A percentile compares a stretch with the other conserved stretches of the same genome.
Evolutionary conservation across 2,888 invertebrate species (phyloP).

Genomic region (Onchidella celtica): DNA sequence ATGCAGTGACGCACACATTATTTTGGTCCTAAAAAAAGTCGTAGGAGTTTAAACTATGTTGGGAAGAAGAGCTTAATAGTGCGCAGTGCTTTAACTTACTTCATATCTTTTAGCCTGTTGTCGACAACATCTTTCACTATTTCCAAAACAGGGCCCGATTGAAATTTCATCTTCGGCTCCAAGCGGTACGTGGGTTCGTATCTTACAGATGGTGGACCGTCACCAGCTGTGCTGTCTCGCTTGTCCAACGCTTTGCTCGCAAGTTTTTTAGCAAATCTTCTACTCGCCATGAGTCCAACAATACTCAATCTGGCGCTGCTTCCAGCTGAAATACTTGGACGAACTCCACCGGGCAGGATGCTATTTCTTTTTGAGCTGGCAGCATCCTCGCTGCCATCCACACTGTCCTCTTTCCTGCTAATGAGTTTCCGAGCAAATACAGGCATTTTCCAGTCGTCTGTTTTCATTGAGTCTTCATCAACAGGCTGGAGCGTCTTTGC

Average conservation of each 20-base stretch:
- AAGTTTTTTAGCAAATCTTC: constrained; percentile 28
- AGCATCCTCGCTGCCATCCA: neutral
- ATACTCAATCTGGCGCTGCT: neutral
- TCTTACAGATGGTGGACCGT: neutral
- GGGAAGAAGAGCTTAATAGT: no score
- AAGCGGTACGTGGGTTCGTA: constrained; percentile 28
- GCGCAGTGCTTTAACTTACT: constrained; percentile 21
- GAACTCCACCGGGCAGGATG: neutral
- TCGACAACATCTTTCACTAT: constrained; percentile 35
- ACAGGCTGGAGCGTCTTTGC: neutral
- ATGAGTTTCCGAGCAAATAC: neutral
- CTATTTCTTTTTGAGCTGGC: constrained; percentile 13
- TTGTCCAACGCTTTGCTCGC: constrained; percentile 20
- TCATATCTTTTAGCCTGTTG: constrained; percentile 33
- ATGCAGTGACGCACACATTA: no score
- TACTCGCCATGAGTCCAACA: constrained; percentile 27
- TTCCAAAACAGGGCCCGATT: neutral
- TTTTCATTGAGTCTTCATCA: no score
- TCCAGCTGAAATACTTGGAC: constrained; percentile 19
- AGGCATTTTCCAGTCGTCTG: no score
- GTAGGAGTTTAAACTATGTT: no score
- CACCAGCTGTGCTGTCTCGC: constrained; percentile 25
- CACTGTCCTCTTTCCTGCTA: neutral
- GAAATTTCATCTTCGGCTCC: constrained; percentile 31
- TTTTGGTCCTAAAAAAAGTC: no score